Evolutionary conservation across 2,113 vertebrate species (phyloP), one percentile per base, ranked within the genome.

Genomic region (Upupa epops): DNA sequence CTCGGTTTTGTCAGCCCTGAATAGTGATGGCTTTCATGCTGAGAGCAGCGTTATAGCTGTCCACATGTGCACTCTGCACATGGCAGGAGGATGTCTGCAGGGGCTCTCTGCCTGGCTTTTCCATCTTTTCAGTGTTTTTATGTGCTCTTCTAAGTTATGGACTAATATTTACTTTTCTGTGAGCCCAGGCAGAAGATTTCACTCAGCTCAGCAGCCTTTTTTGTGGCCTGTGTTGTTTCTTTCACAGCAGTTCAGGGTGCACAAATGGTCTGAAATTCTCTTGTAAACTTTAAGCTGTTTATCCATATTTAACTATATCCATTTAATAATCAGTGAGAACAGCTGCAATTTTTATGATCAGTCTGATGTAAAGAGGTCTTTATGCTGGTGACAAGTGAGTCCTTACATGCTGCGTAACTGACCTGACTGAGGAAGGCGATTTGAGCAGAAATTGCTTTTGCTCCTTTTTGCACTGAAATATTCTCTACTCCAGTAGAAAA

Each of bases 11-110:
- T 13, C 7, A 3, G 14, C 17, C 18, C 42, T 60, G 40, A 61
- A n/a, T 2, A 0, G 0, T 1, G 3, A 3, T 7, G 11, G 6
- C 16, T 65, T 48, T 49, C 17, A 9, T 0, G 0, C 26, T 36
- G 26, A 64, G 25, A 78, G 31, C 15, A 54, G 25, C 3, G 1
- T 34, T 40, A 6, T 7, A 48, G 5, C 36, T 54, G 15, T 34
- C 12, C 12, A 17, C 25, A 9, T 24, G 25, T 28, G 18, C 3
- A 5, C 20, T 19, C n/a, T 56, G 45, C 16, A n/a, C 2, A 1
- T 49, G 66, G 45, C 6, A 9, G 12, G 11, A 58, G 5, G 4
- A 6, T 8, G 1, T 46, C 21, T 72, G 15, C 59, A n/a, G 12
- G 18, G 9, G 13, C 2, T 73, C 15, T 17, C 4, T 3, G 11